Percentiles rank a stretch among this genome's conserved stretches.
phyloP scores from a whole-genome alignment of 2,113 vertebrate genomes.

The Protobothrops mucrosquamatus region DNA sequence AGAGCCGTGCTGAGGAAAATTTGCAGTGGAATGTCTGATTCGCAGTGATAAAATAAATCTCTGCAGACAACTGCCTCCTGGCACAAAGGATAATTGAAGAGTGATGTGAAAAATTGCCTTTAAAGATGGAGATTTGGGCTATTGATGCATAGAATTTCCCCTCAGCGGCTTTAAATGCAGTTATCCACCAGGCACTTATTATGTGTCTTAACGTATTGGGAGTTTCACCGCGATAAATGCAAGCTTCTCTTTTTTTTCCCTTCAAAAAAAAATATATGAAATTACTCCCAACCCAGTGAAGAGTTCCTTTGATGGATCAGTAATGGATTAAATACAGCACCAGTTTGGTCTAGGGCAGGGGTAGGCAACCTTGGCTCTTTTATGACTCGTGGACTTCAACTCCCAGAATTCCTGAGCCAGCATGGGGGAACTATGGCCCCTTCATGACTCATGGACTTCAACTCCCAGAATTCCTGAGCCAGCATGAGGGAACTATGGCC shows the following conservation, averaged over 20 bases:
- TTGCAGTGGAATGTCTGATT: background rate
- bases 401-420: no score
- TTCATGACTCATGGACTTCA: no score
- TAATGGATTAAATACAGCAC: background rate
- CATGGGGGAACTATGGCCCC: no score
- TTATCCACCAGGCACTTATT: background rate
- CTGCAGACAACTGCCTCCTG: background rate
- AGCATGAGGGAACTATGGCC: no score
- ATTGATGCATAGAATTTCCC: background rate
- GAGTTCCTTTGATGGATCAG: background rate
- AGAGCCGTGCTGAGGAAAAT: background rate
- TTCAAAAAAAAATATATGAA: background rate
- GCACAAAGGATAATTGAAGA: background rate
- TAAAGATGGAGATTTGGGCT: background rate
- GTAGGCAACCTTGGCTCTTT: no score
- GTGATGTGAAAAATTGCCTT: background rate
- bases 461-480: no score
- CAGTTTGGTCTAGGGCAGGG: no score
- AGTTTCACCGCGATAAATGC: background rate
- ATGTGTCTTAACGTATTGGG: background rate
- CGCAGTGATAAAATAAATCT: background rate
- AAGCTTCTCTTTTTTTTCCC: background rate
- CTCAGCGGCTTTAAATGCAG: background rate
- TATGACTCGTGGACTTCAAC: no score
- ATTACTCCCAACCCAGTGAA: background rate